Evolutionary conservation across 2,797 vertebrate species (phyloP), one percentile per base, ranked within the genome.

Genomic region (Amniataba percoides): DNA sequence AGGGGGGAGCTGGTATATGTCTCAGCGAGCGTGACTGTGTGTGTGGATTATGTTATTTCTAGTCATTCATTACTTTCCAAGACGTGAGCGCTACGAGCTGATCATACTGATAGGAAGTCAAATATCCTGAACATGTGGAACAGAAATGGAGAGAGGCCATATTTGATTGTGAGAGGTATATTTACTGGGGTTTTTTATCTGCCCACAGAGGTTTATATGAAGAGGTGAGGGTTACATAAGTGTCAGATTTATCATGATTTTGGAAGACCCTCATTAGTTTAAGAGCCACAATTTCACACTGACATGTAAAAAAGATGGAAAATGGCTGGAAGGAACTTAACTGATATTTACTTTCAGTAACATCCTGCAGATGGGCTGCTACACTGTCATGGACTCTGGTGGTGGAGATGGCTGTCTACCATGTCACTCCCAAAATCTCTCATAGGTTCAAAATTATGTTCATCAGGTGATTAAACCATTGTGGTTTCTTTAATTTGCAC

Each of bases 121-220:
- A 72, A 78, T 73, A 78, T 76, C 56, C 60, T 67, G 64, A 55
- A 62, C 27, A 63, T 60, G 59, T 59, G 12, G 23, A 9, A 56
- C n/a, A 59, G 45, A 36, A 25, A 39, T 13, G 16, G n/a, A 72
- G 6, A 48, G 15, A 34, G 21, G 3, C 10, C 5, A 61, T 53
- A 55, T 71, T 61, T 66, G 45, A 36, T 59, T 45, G 13, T 23
- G 36, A 72, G 67, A 45, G 18, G n/a, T 61, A 8, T 7, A 36
- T n/a, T 21, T 53, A 39, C 23, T 7, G 27, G 27, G 27, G 27
- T 21, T 13, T 42, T 71, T 27, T 21, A 57, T 74, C 25, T 63
- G 42, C 66, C 42, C 19, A 36, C 18, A 23, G 16, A 64, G 15
- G 16, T 53, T 31, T 48, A 27, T 55, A 51, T 65, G 4, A 19